Base-by-base conservation (phyloP, 2,113 vertebrate species). In the Nibea albiflora region DNA sequence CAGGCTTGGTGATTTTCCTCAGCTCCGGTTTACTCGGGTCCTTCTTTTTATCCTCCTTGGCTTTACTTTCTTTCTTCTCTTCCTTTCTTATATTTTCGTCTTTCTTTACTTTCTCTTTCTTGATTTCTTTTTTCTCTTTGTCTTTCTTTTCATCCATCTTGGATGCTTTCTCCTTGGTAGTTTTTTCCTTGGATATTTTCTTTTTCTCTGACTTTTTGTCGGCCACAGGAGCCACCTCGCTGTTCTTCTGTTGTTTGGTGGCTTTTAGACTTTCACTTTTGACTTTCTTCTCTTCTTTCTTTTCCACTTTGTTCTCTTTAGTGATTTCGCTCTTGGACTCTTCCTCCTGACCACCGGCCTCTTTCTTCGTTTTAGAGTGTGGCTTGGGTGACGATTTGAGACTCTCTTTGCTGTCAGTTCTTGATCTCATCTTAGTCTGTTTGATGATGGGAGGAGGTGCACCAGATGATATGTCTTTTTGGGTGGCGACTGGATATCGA, bases 401-500 rank as follows among this genome's bases (percentile, higher is more conserved):
- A 86, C 97, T 99, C 92, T 99, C 98, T 76, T 97, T 98, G 94
- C 98, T 99, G 83, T 98, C 98, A 8, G 97, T 95, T 85, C 97
- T 96, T 66, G 97, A 97, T 89, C 96, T 97, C 53, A 98, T 96
- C 94, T 98, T 99, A 7, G 96, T 97, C 87, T 98, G 98, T 86
- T 98, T 99, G 81, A 97, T 92, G 71, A 94, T 92, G 61, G 97
- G 93, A 69, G 96, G 96, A 49, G 96, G 92, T 2, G 95, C 89
- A 44, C 97, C 96, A 39, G 96, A 92, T 56, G 95, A 95, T 69
- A 98, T 94, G 54, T 98, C 98, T 93, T 97, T 98, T 88, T 99
- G 98, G 12, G 97, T 99, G 39, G 96, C 98, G 73, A 98, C 96
- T 5, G 98, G 98, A 75, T 98, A 98, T 60, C 96, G 96, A 67